Evolutionary conservation across 2,888 invertebrate species (phyloP).

Genomic region (Charanyca ferruginea): DNA sequence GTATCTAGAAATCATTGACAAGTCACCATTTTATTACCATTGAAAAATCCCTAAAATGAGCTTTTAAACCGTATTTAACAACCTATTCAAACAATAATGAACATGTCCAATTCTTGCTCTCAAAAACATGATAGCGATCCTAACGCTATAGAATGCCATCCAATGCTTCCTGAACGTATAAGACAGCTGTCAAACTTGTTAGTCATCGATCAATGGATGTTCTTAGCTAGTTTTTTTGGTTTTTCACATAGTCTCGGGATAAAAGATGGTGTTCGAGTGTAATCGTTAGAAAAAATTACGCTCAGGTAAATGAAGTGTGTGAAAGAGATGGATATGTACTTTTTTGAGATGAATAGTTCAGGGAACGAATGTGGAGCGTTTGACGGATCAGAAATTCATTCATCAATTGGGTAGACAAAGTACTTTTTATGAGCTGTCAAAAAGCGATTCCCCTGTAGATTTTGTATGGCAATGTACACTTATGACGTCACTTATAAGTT

Average conservation of each 20-base stretch:
- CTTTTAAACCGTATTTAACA: constrained; percentile 23
- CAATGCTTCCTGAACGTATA: constrained; percentile 6
- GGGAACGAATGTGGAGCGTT: too few relatives aligned
- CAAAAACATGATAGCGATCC: background rate
- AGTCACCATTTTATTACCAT: background rate
- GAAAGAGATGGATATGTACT: background rate
- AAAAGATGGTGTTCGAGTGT: background rate
- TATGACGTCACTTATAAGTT: too few relatives aligned
- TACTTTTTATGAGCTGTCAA: too few relatives aligned
- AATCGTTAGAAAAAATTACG: constrained; percentile 38
- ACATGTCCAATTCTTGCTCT: background rate
- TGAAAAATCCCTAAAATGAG: background rate
- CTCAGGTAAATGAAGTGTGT: constrained; percentile 30
- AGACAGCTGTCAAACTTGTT: background rate
- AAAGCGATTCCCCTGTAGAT: too few relatives aligned
- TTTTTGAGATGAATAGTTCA: background rate
- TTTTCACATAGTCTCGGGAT: background rate
- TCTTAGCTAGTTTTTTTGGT: background rate
- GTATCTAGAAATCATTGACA: background rate
- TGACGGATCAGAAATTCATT: too few relatives aligned
- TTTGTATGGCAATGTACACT: too few relatives aligned
- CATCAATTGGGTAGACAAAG: too few relatives aligned
- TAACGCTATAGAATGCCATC: background rate
- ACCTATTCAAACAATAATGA: constrained; percentile 13
- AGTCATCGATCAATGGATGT: constrained; percentile 4